These are phyloP conservation scores for Gadus chalcogrammus DNA, from an alignment of 2,113 vertebrate species.

Conservation along the genomic window DNA sequence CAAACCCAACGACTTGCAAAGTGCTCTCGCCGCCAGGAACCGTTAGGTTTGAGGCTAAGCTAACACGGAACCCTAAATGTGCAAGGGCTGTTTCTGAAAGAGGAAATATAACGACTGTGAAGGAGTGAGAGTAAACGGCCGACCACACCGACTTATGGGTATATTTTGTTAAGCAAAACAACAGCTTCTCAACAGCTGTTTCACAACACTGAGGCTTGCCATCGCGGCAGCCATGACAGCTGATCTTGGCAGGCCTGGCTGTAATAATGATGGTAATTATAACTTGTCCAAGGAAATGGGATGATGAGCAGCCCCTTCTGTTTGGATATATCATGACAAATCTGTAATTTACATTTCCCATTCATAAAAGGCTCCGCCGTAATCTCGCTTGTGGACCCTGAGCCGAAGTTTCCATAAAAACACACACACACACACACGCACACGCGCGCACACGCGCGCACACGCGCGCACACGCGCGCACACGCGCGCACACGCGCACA, in stretches of 20 bases:
- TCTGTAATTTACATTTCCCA: conserved; percentile 18
- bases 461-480: too few species aligned
- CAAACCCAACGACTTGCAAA: conserved; percentile 4
- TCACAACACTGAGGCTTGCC: conserved; percentile 24
- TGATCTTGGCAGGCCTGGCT: conserved; percentile 15
- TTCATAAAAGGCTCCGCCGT: conserved; percentile 12
- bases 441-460: too few species aligned
- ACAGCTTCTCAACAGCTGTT: conserved; percentile 30
- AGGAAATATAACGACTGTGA: background rate
- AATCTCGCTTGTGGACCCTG: too few species aligned
- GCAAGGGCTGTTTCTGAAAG: background rate
- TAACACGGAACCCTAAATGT: too few species aligned
- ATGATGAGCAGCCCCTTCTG: conserved; percentile 24
- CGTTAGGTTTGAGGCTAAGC: too few species aligned
- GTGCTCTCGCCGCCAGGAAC: background rate
- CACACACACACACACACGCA: background rate
- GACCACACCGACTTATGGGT: conserved; percentile 12
- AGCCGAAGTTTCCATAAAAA: background rate
- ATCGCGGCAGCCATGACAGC: conserved; percentile 18
- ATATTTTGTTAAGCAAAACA: background rate
- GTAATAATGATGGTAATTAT: conserved; percentile 36
- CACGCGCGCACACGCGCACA: too few species aligned
- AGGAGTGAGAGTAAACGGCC: conserved; percentile 6
- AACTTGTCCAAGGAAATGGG: conserved; percentile 20
- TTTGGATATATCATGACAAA: conserved; percentile 21